Evolutionary conservation across 37 sponge, comb jelly and placozoan species (phyloP), one percentile per base, ranked within the genome.

Genomic region (Beroe forskalii): DNA sequence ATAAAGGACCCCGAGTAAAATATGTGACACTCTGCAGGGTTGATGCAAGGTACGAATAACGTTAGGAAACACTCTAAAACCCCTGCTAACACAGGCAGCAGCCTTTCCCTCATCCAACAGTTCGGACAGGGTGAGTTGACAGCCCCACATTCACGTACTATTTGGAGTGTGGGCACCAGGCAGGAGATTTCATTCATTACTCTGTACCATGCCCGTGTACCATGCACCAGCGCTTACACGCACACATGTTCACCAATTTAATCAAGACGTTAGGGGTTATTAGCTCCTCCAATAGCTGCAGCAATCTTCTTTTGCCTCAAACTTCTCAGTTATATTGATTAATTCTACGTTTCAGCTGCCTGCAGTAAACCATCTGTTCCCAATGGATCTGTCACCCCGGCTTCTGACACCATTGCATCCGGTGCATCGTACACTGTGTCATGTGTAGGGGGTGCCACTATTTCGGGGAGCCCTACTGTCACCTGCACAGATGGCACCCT

Each of bases 31-130:
- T n/a, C n/a, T n/a, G n/a, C n/a, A 63, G 66, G 66, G 12, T 2
- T 1, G 20, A 69, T 69, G 72, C 12, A 3, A 1, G 38, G 72
- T 17, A 17, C 3, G 35, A 32, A 69, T 35, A 37, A 33, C 32
- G 12, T 69, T 17, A 69, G 72, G 17, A 69, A 36, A 32, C 72
- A 69, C 72, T 69, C 72, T 37, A 69, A 36, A 35, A 69, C 72
- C 27, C 72, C 72, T 1, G 6, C 35, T 33, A 69, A 14, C 27
- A 32, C 72, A 36, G 20, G 33, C 38, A 14, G 1, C 72, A 69
- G 72, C 32, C 32, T 69, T 3, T 36, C 72, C 12, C 72, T 69
- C 72, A 69, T 69, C 32, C 72, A 69, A 32, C 72, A 69, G 38
- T 69, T 48, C 55, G 55, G 55, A 48, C 55, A 48, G 12, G 55